Evolutionary conservation across 2,797 vertebrate species (phyloP), one percentile per base, ranked within the genome.

Genomic region (Geotria australis): DNA sequence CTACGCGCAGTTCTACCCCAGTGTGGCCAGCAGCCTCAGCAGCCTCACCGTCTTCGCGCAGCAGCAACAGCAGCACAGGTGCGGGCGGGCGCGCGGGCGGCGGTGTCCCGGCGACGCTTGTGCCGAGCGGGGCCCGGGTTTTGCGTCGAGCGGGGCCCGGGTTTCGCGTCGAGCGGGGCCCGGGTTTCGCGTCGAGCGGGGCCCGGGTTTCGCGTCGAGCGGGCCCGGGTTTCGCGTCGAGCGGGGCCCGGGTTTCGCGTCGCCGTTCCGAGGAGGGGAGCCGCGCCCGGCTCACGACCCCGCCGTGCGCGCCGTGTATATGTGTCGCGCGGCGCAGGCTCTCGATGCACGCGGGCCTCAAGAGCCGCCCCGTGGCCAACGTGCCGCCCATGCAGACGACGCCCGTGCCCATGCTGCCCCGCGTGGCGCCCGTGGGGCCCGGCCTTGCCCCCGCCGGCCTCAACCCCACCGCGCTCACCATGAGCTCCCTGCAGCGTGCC

Each of bases 401-500:
- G 1, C 91, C 91, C 3, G 86, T 98, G 67, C 91, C 91, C 61
- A 98, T 98, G 91, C 83, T 95, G 85, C 91, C 91, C 51, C 80
- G 91, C 11, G 85, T 93, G 48, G 83, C 80, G 5, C 67, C 77
- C 10, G 67, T 85, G 68, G 76, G 79, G 46, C 59, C 65, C 11
- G 62, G 68, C 48, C 70, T 73, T 61, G 70, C 76, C 58, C 46
- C 82, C 59, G 74, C 79, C 3, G 71, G 76, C 63, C 78, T 82
- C 66, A 78, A 74, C 63, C 70, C 81, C 8, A 69, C 79, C 66
- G 82, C 79, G 67, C 84, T 96, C 60, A 84, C 89, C 0, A 83
- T 95, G 67, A 93, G 89, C 71, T 89, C 81, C 69, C 72, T 95
- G 60, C 88, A 98, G 68, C 81, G 88, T 63, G 88, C 91, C 0